Evolutionary conservation across 2,113 vertebrate genomes (phyloP), one percentile per base, ranked within the genome.

Genomic region (Papio anubis): DNA sequence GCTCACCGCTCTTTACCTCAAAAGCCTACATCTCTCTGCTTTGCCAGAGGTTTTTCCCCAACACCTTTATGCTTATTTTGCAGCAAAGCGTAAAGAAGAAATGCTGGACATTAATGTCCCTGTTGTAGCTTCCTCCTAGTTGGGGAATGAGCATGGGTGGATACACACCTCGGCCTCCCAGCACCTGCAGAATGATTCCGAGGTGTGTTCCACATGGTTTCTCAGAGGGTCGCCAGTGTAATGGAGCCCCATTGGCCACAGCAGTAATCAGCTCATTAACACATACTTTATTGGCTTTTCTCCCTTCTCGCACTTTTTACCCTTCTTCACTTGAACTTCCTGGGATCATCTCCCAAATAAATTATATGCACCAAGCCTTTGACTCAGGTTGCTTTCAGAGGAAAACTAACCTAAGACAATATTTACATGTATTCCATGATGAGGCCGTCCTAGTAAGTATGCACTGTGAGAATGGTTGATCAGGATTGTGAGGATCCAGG

Each of bases 41-140:
- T 43, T 16, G 30, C 20, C 25, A 35, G 23, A n/a, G 32, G 17
- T 23, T 3, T 35, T 89, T 43, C 9, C 11, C 66, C 0, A 52
- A 18, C 3, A 64, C 21, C 13, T 59, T n/a, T 80, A 43, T 50
- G 7, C n/a, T 68, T 35, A 73, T 70, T 61, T 50, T 48, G 4
- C 5, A 17, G 8, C 5, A 38, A 76, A 52, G 7, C 43, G 38
- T 50, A 45, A 21, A 86, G 48, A 64, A 25, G 32, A 48, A 59
- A 18, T 20, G 6, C 73, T 50, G 12, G 20, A 6, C 5, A 20
- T 30, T 5, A 52, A 17, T 17, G 27, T 8, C 14, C 10, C 10
- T 6, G 0, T 4, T 6, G 3, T 1, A 59, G 2, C 7, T 13
- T 55, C 83, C 30, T 78, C 21, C 27, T 32, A 17, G 6, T 0